phyloP scores from a whole-genome alignment of 2,888 invertebrate species.

The Bugula neritina region DNA sequence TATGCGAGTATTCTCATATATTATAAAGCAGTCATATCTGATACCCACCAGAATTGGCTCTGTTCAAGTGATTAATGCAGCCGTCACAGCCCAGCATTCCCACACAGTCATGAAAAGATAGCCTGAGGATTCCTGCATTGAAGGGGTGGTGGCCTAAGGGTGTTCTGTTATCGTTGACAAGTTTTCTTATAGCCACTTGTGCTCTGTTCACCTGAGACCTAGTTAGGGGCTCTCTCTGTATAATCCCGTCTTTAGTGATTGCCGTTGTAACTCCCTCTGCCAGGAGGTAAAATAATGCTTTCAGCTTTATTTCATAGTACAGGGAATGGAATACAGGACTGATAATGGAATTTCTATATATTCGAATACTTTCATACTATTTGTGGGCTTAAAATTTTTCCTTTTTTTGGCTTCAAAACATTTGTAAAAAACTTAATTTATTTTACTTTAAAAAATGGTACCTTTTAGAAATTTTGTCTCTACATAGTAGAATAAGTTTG shows the following conservation, averaged over 20 bases:
- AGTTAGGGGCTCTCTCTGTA: not conserved
- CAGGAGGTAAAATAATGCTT: not conserved
- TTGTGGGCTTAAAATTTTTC: no score
- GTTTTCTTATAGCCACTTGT: constrained; percentile 15
- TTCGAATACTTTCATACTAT: no score
- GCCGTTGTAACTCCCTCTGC: constrained; percentile 22
- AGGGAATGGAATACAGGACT: no score
- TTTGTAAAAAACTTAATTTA: no score
- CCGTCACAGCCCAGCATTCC: constrained; percentile 21
- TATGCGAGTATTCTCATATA: no score
- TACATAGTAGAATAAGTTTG: no score
- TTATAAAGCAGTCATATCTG: no score
- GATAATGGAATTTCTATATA: no score
- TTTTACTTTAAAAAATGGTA: no score
- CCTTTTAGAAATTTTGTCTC: no score
- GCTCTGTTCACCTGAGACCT: constrained; percentile 19
- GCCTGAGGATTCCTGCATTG: constrained; percentile 9
- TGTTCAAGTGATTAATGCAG: constrained; percentile 19
- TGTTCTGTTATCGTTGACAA: constrained; percentile 4
- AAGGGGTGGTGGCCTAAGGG: constrained; percentile 13
- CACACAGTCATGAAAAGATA: constrained; percentile 21
- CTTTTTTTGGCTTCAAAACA: no score
- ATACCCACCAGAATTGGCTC: constrained; percentile 14
- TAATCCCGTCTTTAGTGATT: not conserved
- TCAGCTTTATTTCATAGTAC: no score